These are phyloP conservation scores for Meriones psammophilus DNA, from an alignment of 2,797 vertebrate genomes.

Conservation along the genomic window DNA sequence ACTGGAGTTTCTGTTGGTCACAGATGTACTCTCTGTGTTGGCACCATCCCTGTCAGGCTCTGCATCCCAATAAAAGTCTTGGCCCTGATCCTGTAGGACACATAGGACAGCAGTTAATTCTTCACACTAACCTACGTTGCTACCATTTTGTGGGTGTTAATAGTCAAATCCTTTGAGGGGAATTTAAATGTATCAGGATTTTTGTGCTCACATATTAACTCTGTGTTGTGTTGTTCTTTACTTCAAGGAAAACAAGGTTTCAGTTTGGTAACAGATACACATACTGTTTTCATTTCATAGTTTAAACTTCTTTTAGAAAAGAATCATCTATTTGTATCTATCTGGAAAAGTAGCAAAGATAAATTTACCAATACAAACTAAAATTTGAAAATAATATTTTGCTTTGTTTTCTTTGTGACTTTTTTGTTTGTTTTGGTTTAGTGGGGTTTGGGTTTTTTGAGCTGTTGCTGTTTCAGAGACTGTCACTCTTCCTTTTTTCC, in stretches of 20 bases:
- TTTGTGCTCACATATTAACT: neutral
- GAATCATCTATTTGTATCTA: neutral
- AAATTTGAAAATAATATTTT: neutral
- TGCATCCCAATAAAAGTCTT: neutral
- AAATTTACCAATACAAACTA: neutral
- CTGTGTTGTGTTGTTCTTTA: neutral
- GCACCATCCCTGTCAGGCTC: neutral
- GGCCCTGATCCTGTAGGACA: neutral
- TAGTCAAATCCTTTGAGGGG: neutral
- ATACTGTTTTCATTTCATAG: neutral
- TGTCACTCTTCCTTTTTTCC: neutral
- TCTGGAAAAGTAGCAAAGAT: neutral
- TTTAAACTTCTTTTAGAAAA: neutral
- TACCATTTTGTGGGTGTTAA: conserved; percentile 26
- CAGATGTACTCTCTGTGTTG: neutral
- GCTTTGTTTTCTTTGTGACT: neutral
- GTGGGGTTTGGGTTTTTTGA: neutral
- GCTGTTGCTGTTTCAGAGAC: neutral
- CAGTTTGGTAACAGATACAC: neutral
- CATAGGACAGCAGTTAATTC: neutral
- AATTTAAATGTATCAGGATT: conserved; percentile 13
- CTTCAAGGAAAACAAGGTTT: neutral
- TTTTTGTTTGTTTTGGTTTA: neutral
- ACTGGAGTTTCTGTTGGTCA: neutral
- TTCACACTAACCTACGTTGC: neutral